phyloP scores from a whole-genome alignment of 2,797 vertebrate species.

The Cirrhinus molitorella region DNA sequence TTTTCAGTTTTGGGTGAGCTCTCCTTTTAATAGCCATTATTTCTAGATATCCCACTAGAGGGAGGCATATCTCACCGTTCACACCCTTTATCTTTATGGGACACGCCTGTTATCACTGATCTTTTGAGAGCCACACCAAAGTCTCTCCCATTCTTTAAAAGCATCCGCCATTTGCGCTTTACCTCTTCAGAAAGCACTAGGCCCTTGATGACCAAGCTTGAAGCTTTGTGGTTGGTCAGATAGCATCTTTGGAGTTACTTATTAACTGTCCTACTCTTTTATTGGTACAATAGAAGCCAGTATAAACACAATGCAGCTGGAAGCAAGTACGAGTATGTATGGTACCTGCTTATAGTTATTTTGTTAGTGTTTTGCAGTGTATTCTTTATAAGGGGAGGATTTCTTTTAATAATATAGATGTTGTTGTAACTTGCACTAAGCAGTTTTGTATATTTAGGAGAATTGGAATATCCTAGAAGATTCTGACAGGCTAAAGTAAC shows the following conservation, averaged over 20 bases:
- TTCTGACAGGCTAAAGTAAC: constrained; percentile 25
- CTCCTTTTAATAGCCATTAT: background rate
- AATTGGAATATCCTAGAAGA: constrained; percentile 3
- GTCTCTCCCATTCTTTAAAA: constrained; percentile 38
- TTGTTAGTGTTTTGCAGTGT: constrained; percentile 28
- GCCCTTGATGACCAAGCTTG: constrained; percentile 11
- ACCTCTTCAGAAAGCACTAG: constrained; percentile 38
- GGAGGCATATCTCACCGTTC: constrained; percentile 28
- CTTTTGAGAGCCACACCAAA: constrained; percentile 38
- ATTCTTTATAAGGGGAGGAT: constrained; percentile 14
- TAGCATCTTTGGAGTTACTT: constrained; percentile 37
- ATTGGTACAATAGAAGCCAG: constrained; percentile 54
- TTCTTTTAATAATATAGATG: constrained; percentile 44
- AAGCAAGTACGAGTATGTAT: constrained; percentile 43
- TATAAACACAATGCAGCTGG: constrained; percentile 42
- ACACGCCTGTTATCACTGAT: constrained; percentile 38
- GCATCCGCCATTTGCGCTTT: background rate
- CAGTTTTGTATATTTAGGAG: constrained; percentile 42
- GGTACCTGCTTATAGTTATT: constrained; percentile 48
- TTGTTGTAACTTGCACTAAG: constrained; percentile 42
- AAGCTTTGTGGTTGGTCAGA: background rate
- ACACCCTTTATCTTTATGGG: constrained; percentile 45
- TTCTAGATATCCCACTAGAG: constrained; percentile 50
- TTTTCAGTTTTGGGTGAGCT: background rate
- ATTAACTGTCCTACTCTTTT: constrained; percentile 54